Conservation (phyloP, 1,140 invertebrate genomes). For the Oreohelix idahoensis region DNA sequence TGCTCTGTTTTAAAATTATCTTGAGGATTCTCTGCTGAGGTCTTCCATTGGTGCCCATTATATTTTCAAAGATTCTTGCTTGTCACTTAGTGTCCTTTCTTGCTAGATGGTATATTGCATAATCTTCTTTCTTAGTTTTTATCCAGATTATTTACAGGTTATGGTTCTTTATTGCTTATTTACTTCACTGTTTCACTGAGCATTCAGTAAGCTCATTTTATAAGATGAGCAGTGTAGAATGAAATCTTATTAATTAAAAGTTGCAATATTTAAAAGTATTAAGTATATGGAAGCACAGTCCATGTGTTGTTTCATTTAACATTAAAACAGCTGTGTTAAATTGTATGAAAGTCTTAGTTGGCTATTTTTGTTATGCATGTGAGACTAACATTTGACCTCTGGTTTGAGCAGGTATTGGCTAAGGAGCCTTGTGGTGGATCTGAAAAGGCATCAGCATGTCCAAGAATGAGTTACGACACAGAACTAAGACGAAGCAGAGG, state of each 20-base stretch:
- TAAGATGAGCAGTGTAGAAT: neutral
- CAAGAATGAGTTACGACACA: conserved; percentile 22
- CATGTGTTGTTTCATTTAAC: neutral
- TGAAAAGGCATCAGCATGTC: conserved; percentile 10
- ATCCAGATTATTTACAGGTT: too few relatives aligned
- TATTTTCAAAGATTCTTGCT: too few relatives aligned
- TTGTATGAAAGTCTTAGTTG: neutral
- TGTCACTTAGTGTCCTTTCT: too few relatives aligned
- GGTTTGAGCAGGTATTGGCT: neutral
- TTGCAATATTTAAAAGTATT: neutral
- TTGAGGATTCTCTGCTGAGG: too few relatives aligned
- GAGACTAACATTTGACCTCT: neutral
- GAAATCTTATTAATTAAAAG: neutral
- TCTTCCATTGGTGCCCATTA: too few relatives aligned
- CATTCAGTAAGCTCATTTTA: too few relatives aligned
- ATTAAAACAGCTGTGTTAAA: neutral
- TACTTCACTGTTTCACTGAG: too few relatives aligned
- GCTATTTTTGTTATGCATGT: neutral
- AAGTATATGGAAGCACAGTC: neutral
- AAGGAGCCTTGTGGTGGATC: neutral
- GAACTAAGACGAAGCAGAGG: conserved; percentile 19
- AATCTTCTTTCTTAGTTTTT: too few relatives aligned
- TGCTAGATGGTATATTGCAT: too few relatives aligned
- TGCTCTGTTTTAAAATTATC: too few relatives aligned
- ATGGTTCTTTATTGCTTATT: too few relatives aligned